phyloP scores from a whole-genome alignment of 1,140 invertebrate species.

The Heterodera schachtii region DNA sequence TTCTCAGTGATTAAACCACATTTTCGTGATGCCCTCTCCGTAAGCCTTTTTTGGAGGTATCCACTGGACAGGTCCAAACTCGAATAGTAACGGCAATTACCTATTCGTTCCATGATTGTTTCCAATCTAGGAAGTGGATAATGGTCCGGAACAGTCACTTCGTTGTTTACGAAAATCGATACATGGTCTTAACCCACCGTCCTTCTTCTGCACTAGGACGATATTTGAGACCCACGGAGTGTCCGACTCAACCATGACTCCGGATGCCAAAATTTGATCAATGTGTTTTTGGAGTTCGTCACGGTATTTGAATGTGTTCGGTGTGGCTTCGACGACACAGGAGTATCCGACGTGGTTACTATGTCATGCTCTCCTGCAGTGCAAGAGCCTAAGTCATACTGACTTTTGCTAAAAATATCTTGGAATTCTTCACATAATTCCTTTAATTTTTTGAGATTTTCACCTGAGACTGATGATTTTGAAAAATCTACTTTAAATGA shows the following conservation, averaged over 20 bases:
- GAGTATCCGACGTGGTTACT: neutral
- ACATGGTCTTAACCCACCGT: slow-evolving; percentile 4
- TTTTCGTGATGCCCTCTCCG: neutral
- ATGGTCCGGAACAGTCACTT: neutral
- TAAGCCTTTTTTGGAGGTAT: neutral
- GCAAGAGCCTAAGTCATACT: too few relatives aligned
- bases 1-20: slow-evolving; percentile 6
- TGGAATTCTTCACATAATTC: too few relatives aligned
- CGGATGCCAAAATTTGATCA: neutral
- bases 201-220: neutral
- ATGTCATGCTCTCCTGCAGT: too few relatives aligned
- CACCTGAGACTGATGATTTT: too few relatives aligned
- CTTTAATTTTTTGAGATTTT: too few relatives aligned
- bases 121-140: neutral
- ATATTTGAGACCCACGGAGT: too few relatives aligned
- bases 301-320: slow-evolving; percentile 3
- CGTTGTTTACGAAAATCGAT: slow-evolving; percentile 14
- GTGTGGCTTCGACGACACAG: slow-evolving; percentile 6
- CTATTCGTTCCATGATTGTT: slow-evolving; percentile 11
- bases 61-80: slow-evolving; percentile 3
- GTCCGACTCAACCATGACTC: too few relatives aligned
- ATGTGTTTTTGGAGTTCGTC: slow-evolving; percentile 16
- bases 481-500: too few relatives aligned
- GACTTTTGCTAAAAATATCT: too few relatives aligned
- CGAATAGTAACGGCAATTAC: neutral